A percentile compares a stretch with the other conserved stretches of the same genome.
phyloP scores from a whole-genome alignment of 2,888 invertebrate genomes.

The Sceliomorpha sp. region DNA sequence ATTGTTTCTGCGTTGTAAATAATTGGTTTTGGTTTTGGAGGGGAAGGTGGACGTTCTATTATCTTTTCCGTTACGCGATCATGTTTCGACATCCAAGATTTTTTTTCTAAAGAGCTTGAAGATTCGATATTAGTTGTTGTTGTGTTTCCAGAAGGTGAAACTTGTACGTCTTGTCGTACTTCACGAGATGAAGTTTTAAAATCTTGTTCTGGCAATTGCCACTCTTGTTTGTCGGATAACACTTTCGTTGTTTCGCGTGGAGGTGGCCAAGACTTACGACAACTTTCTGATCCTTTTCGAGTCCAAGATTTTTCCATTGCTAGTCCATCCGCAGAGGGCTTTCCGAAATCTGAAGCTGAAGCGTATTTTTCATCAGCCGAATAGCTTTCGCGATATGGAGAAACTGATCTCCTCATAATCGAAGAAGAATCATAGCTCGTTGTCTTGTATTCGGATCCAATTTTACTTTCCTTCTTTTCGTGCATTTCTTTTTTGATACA shows the following conservation, averaged over 20 bases:
- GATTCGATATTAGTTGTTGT: slow-evolving; percentile 75
- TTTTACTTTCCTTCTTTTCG: slow-evolving; percentile 58
- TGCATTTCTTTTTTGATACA: slow-evolving; percentile 63
- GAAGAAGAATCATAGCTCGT: slow-evolving; percentile 37
- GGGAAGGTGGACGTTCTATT: slow-evolving; percentile 60
- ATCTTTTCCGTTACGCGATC: slow-evolving; percentile 63
- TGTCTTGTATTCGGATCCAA: slow-evolving; percentile 46
- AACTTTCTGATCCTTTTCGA: slow-evolving; percentile 80
- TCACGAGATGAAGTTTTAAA: slow-evolving; percentile 72
- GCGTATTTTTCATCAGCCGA: slow-evolving; percentile 54
- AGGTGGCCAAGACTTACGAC: slow-evolving; percentile 82
- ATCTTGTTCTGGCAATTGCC: slow-evolving; percentile 70
- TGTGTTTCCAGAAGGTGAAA: slow-evolving; percentile 68
- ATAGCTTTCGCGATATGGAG: slow-evolving; percentile 30
- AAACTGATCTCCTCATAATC: slow-evolving; percentile 25
- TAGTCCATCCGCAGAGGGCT: slow-evolving; percentile 84
- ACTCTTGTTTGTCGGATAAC: slow-evolving; percentile 68
- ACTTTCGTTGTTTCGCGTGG: slow-evolving; percentile 65
- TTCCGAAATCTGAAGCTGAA: slow-evolving; percentile 75
- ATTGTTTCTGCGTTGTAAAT: slow-evolving; percentile 80
- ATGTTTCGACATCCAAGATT: slow-evolving; percentile 72
- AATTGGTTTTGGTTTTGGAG: slow-evolving; percentile 70
- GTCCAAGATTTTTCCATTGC: slow-evolving; percentile 87
- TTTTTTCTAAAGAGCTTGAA: slow-evolving; percentile 70
- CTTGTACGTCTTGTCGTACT: slow-evolving; percentile 67